Percentiles rank a stretch among this genome's conserved stretches.
These are phyloP conservation scores for Agelas oroides DNA, from an alignment of 37 sponge, comb jelly and placozoan species.

Conservation along the genomic window DNA sequence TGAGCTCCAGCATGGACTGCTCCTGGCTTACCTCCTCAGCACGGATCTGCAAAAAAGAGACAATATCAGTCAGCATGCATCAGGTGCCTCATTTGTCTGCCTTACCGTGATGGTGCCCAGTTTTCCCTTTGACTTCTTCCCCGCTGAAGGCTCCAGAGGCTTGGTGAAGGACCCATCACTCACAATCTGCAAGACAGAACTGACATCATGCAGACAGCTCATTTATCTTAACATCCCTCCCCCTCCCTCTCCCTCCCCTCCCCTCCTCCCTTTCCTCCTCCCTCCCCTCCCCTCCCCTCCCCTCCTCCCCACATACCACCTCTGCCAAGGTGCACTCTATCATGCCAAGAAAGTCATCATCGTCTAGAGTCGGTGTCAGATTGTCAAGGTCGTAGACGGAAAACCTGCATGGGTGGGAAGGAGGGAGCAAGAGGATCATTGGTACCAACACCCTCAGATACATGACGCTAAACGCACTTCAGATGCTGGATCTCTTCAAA, in stretches of 20 bases:
- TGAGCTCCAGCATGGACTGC: slow-evolving; percentile 23
- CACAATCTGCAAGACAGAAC: slow-evolving; percentile 51
- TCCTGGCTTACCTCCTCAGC: slow-evolving; percentile 67
- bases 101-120: slow-evolving; percentile 78
- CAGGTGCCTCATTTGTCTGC: too few relatives aligned
- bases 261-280: too few relatives aligned
- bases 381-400: slow-evolving; percentile 89
- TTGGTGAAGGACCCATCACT: slow-evolving; percentile 42
- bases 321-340: slow-evolving; percentile 77
- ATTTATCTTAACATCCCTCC: too few relatives aligned
- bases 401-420: slow-evolving; percentile 45
- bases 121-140: slow-evolving; percentile 33
- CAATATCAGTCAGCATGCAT: too few relatives aligned
- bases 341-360: slow-evolving; percentile 81
- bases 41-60: slow-evolving; percentile 40
- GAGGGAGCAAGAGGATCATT: too few relatives aligned
- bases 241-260: too few relatives aligned
- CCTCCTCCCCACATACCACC: background rate
- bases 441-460: too few relatives aligned
- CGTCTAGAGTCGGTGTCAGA: slow-evolving; percentile 46
- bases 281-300: too few relatives aligned
- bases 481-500: slow-evolving; percentile 95
- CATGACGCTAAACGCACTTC: too few relatives aligned
- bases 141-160: slow-evolving; percentile 5
- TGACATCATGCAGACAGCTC: background rate